Percentiles rank a stretch among this genome's conserved stretches.
Evolutionary conservation across 2,797 vertebrate species (phyloP).

Genomic region (Spatula clypeata): DNA sequence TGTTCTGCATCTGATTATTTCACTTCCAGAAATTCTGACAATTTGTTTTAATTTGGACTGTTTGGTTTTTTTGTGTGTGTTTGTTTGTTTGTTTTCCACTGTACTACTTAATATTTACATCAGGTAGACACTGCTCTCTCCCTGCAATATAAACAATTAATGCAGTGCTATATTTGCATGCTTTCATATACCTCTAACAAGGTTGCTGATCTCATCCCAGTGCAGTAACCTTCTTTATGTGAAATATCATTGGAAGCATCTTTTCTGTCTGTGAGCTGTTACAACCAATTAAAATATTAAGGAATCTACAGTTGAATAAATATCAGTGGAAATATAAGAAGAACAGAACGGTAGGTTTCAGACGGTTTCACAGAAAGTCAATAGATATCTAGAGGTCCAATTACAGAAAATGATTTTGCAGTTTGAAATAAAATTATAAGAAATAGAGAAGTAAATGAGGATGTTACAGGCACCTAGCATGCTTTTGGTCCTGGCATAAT

Average conservation of each 20-base stretch:
- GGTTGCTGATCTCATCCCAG: slow-evolving; percentile 3
- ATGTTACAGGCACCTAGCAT: slow-evolving; percentile 32
- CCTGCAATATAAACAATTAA: not conserved
- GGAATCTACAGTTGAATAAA: slow-evolving; percentile 40
- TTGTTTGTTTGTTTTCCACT: not conserved
- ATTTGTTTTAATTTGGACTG: not conserved
- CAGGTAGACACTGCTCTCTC: not conserved
- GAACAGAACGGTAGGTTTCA: not conserved
- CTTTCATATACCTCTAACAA: not conserved
- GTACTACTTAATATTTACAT: not conserved
- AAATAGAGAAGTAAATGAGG: slow-evolving; percentile 54
- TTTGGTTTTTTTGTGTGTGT: not conserved
- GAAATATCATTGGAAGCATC: slow-evolving; percentile 3
- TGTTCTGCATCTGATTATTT: not conserved
- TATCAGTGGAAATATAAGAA: slow-evolving; percentile 33
- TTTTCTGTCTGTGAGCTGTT: slow-evolving; percentile 33
- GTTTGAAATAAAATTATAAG: slow-evolving; percentile 45
- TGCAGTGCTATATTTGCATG: not conserved
- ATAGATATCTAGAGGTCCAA: slow-evolving; percentile 51
- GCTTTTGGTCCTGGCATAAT: slow-evolving; percentile 37
- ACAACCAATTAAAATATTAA: slow-evolving; percentile 62
- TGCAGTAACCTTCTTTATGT: not conserved
- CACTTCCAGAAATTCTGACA: not conserved
- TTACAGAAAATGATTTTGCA: slow-evolving; percentile 68
- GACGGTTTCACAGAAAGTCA: slow-evolving; percentile 42